Evolutionary conservation across 2,113 vertebrate genomes (phyloP).

Genomic region (Cepphus grylle): DNA sequence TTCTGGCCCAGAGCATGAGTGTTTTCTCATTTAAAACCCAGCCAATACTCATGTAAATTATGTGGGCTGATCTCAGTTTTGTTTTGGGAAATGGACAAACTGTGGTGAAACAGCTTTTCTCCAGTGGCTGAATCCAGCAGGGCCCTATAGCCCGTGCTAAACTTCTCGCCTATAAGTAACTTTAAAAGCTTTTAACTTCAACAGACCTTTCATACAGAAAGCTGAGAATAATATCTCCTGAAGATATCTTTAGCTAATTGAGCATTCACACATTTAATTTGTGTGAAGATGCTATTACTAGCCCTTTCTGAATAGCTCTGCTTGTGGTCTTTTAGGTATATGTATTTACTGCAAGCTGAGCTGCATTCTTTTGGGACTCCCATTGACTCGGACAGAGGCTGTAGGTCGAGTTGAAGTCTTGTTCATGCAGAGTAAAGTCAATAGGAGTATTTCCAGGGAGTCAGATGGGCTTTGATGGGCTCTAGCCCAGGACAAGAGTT

Average conservation of each 20-base stretch:
- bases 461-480: neutral
- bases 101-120: conserved; percentile 1
- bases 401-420: neutral
- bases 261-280: neutral
- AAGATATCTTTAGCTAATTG: neutral
- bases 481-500: neutral
- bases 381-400: fast-evolving
- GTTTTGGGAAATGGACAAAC: neutral
- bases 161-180: neutral
- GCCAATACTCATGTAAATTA: neutral
- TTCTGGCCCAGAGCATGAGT: neutral
- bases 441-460: neutral
- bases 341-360: neutral
- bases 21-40: neutral
- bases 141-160: neutral
- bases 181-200: neutral
- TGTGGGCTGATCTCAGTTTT: neutral
- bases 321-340: neutral
- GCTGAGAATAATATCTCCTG: neutral
- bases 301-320: neutral
- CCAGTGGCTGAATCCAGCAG: neutral
- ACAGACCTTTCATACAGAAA: neutral
- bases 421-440: neutral
- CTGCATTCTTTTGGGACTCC: neutral
- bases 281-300: neutral